Conservation (phyloP, 1,140 invertebrate genomes). For the Calephelis virginiensis region DNA sequence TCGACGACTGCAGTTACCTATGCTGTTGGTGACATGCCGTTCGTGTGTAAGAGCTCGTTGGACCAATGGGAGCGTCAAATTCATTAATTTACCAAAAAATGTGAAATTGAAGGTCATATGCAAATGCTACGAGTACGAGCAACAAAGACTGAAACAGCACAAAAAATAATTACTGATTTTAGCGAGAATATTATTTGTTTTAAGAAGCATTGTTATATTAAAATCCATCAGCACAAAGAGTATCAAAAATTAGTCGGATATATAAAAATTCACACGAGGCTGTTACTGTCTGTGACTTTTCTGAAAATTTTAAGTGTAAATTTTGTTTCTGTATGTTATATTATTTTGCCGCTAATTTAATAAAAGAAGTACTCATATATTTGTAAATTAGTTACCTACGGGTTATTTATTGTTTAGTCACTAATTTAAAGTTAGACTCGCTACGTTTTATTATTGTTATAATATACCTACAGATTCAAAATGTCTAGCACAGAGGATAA, state of each 20-base stretch:
- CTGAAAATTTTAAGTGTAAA: neutral
- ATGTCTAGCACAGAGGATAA: no score
- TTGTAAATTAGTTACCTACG: no score
- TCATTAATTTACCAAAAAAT: neutral
- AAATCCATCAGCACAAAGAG: neutral
- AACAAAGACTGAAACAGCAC: neutral
- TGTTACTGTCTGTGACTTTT: constrained; percentile 9
- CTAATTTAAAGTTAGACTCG: no score
- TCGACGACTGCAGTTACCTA: no score
- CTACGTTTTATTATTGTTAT: no score
- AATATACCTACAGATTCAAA: no score
- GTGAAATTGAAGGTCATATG: neutral
- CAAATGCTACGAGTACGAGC: neutral
- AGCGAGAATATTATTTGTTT: neutral
- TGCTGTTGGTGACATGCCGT: no score
- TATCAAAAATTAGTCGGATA: neutral
- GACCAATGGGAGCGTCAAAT: neutral
- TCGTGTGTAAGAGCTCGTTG: neutral
- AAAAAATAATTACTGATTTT: neutral
- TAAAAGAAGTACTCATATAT: no score
- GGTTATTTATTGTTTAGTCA: no score
- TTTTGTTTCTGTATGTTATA: no score
- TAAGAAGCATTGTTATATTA: constrained; percentile 12
- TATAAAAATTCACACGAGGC: neutral
- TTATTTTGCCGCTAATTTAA: no score